Evolutionary conservation across 2,113 vertebrate species (phyloP), one percentile per base, ranked within the genome.

Genomic region (Clinocottus analis): DNA sequence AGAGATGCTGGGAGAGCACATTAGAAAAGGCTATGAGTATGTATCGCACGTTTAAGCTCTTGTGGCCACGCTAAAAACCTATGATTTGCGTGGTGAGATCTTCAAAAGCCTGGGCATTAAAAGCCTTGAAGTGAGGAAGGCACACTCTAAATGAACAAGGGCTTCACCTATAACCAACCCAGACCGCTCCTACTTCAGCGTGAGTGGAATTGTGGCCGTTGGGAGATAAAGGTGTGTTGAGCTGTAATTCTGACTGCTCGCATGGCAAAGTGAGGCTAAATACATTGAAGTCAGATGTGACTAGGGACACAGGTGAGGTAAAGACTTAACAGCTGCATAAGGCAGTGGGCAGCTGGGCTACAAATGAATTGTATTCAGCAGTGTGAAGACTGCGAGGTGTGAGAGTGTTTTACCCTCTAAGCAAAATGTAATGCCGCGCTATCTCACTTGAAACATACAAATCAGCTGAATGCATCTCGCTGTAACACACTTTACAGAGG

Each of bases 191-290:
- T 27, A 27, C 49, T 51, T 49, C 27, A 75, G 77, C 2, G n/a
- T 45, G 11, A 37, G 55, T 21, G 7, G 17, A 51, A 43, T 71
- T 4, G 3, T 10, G 33, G 29, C 68, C n/a, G 3, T 31, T 59
- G 55, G 65, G 65, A 85, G 74, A 67, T 77, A 27, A 72, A 64
- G 43, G 39, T 39, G 21, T 65, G 27, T 31, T 55, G 43, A 55
- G 58, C n/a, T 78, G 19, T 39, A 39, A 55, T 35, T 59, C 29
- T 67, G 33, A 69, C 49, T 58, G 10, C 51, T 61, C n/a, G 37
- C 29, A 74, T 39, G 27, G 41, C 31, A 75, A 82, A 79, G 21
- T 73, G 72, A 58, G 65, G 56, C 19, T 68, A 61, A 85, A 74
- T 66, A 65, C n/a, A 2, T 58, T 71, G 1, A 10, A 59, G n/a